Percentiles rank a stretch among this genome's conserved stretches.
Conservation (phyloP, 2,888 invertebrate species). For the Coelopa pilipes region DNA sequence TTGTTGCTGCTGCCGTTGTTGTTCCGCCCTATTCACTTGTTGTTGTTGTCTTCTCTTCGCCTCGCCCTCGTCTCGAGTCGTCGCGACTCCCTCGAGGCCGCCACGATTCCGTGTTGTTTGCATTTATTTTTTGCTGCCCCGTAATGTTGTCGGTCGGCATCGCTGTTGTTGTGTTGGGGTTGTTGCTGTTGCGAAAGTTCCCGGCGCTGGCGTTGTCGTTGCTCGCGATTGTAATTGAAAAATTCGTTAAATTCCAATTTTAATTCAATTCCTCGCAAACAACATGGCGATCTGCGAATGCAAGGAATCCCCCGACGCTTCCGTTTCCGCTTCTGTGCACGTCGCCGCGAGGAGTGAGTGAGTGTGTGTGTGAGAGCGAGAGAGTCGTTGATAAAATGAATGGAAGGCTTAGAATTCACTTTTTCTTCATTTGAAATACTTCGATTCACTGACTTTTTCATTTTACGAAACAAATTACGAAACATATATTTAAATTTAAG, state of each 20-base stretch:
- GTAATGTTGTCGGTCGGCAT: not conserved
- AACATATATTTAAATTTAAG: no score
- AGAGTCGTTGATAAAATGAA: no score
- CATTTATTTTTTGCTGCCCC: conserved; percentile 5
- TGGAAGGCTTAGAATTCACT: not conserved
- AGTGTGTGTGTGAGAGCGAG: no score
- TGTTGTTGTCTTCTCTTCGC: not conserved
- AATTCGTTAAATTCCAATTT: conserved; percentile 51
- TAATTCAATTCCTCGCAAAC: conserved; percentile 46
- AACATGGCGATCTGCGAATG: not conserved
- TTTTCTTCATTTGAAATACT: not conserved
- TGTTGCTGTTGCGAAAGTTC: not conserved
- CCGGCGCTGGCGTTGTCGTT: not conserved
- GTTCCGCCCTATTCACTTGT: no score
- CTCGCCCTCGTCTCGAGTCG: no score
- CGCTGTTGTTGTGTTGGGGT: not conserved
- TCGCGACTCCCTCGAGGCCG: not conserved
- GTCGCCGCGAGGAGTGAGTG: no score
- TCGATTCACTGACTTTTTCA: no score
- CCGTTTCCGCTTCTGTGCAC: conserved; percentile 12
- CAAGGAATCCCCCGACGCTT: conserved; percentile 14
- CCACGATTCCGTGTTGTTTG: not conserved
- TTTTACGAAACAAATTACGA: no score
- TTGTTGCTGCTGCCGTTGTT: not conserved
- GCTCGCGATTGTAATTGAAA: conserved; percentile 51